Conservation (phyloP, 2,113 vertebrate genomes). For the Cyrtonyx montezumae region DNA sequence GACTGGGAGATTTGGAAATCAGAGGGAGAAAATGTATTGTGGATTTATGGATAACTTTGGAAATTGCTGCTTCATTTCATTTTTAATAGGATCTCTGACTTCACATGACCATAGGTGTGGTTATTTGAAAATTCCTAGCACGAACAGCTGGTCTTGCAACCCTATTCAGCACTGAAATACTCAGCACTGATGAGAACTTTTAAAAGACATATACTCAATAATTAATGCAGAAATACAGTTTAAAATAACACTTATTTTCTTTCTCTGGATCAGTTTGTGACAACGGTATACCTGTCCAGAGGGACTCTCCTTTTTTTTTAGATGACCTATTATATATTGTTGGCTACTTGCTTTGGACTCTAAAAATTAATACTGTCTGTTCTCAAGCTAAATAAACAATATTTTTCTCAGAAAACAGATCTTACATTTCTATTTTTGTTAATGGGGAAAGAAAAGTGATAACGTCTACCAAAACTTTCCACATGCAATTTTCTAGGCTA, state of each 20-base stretch:
- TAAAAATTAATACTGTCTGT: neutral
- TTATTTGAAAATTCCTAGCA: neutral
- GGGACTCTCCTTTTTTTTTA: neutral
- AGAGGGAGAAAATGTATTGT: neutral
- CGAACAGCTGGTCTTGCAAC: neutral
- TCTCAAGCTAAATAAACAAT: neutral
- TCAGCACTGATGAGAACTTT: neutral
- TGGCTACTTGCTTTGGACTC: neutral
- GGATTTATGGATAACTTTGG: neutral
- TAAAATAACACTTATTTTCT: neutral
- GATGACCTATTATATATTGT: neutral
- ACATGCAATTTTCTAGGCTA: neutral
- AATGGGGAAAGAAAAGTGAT: neutral
- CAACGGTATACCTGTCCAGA: neutral
- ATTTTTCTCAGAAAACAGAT: neutral
- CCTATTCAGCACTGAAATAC: neutral
- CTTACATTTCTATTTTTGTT: neutral
- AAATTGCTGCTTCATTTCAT: neutral
- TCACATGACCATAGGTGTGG: neutral
- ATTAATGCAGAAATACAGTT: neutral
- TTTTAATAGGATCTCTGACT: neutral
- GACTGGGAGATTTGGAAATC: neutral
- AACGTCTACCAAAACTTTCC: neutral
- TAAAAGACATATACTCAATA: neutral
- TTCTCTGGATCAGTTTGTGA: neutral